Base-by-base conservation (phyloP, 2,797 vertebrate genomes). In the Danio tinwini region DNA sequence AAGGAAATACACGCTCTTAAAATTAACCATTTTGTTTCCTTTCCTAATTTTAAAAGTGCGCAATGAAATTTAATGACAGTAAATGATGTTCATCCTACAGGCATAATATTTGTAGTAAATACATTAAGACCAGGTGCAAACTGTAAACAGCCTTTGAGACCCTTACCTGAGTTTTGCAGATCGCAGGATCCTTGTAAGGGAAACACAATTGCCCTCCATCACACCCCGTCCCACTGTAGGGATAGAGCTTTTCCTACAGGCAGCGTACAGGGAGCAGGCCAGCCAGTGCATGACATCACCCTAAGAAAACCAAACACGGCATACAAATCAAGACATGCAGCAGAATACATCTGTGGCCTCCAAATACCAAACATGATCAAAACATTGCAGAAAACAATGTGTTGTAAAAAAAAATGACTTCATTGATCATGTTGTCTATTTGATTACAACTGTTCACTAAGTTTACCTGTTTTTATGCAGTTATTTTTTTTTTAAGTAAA, bases 121-220 rank as follows among this genome's bases (percentile, higher is more conserved):
- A 3, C 29, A 29, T 1, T 29, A 29, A 29, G 3, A 29, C 29
- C 29, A 29, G 29, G 29, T 29, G 1, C 3, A 29, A 29, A 29
- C 29, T 29, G 1, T 29, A 29, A 29, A 29, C 3, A 29, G 29
- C 29, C 29, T 49, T 14, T 29, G n/a, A 58, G 53, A 73, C 68
- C 85, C 29, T 72, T 82, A 97, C 96, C 96, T 97, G 86, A 98
- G 92, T 83, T 97, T 97, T 58, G 96, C 92, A 0, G 94, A 95
- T 68, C 96, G 94, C 0, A 98, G 94, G 88, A 98, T 97, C 86
- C 96, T 94, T n/a, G 96, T 97, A 78, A 98, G 94, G 10, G 96
- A 98, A 67, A 98, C 96, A n/a, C 96, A 95, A 87, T 98, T 98
- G 76, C 96, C 96, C 86, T 98, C 96, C 95, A 97, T 96, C 83